Conservation (phyloP, 1,140 invertebrate genomes). For the Asobara japonica region DNA sequence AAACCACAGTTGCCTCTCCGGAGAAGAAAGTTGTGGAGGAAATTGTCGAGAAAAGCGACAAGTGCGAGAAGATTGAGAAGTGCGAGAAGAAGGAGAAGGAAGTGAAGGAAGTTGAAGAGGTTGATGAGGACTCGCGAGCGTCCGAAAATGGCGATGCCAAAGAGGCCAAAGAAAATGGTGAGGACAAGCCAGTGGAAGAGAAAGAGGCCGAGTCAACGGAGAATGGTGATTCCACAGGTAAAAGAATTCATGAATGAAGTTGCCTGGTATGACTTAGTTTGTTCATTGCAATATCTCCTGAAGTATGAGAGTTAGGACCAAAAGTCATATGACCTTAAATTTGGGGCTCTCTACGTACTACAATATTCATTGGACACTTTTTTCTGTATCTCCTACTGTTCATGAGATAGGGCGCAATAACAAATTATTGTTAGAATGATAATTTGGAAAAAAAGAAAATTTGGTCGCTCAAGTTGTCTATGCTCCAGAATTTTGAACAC, state of each 20-base stretch:
- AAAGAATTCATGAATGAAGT: conserved; percentile 19
- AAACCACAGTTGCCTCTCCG: conserved; percentile 69
- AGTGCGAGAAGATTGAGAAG: conserved; percentile 55
- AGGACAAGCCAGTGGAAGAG: conserved; percentile 62
- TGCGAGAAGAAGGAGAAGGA: conserved; percentile 39
- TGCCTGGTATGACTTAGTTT: neutral
- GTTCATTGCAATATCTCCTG: too few relatives aligned
- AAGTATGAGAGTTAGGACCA: too few relatives aligned
- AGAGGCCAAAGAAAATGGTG: conserved; percentile 67
- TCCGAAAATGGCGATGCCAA: conserved; percentile 64
- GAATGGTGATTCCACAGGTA: conserved; percentile 71
- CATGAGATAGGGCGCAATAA: too few relatives aligned
- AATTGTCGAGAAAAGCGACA: conserved; percentile 36
- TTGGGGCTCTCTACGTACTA: too few relatives aligned
- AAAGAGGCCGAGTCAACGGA: conserved; percentile 71
- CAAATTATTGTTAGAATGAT: too few relatives aligned
- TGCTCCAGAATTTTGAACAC: too few relatives aligned
- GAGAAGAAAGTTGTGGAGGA: conserved; percentile 67
- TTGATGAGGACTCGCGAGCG: conserved; percentile 61
- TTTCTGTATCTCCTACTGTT: too few relatives aligned
- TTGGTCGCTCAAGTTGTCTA: too few relatives aligned
- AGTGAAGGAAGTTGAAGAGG: conserved; percentile 56
- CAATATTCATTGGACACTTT: too few relatives aligned
- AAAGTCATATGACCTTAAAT: too few relatives aligned
- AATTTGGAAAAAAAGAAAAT: too few relatives aligned